Base-by-base conservation (phyloP, 53 echinoderm and acorn worm genomes). In the Astropecten irregularis region DNA sequence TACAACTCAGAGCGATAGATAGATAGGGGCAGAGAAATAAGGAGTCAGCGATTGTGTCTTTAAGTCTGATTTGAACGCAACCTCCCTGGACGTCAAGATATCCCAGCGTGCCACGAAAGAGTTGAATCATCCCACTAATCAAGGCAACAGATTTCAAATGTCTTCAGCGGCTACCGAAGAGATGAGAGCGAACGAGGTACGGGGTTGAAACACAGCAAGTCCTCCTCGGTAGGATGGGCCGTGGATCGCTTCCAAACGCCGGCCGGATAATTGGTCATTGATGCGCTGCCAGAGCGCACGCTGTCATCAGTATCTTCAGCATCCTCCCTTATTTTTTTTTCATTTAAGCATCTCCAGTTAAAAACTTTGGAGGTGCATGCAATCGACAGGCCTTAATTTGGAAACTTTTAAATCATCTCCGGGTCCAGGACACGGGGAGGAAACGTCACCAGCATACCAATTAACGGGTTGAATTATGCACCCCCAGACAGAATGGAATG, bases 401-500 rank as follows among this genome's bases (percentile, higher is more conserved):
- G 77, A 61, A 79, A 79, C 79, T 79, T 79, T 79, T 53, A 33
- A 79, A 79, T 42, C 61, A 60, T 79, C 79, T 39, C 47, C 46
- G 47, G 28, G 42, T 11, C 42, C 3, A 21, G 46, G 68, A 59
- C 36, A 38, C 8, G 21, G 36, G 9, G 42, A 36, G 40, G 57
- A 79, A 46, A 79, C 79, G 79, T 79, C 79, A 79, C 30, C 61
- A 62, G n/a, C 79, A 79, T 79, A 79, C 79, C 79, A 79, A 79
- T 79, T 79, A 79, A 79, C 79, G 79, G 29, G 20, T 15, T 62
- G 79, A 79, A 79, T 79, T 79, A 79, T 79, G 79, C 79, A 79
- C 79, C 79, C 79, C 79, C 46, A 79, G 79, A 9, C 61, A 26
- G 79, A 40, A 44, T 46, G 79, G 79, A 79, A 79, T 79, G 79